Conservation (phyloP, 2,797 vertebrate species). For the Limnodromus scolopaceus region DNA sequence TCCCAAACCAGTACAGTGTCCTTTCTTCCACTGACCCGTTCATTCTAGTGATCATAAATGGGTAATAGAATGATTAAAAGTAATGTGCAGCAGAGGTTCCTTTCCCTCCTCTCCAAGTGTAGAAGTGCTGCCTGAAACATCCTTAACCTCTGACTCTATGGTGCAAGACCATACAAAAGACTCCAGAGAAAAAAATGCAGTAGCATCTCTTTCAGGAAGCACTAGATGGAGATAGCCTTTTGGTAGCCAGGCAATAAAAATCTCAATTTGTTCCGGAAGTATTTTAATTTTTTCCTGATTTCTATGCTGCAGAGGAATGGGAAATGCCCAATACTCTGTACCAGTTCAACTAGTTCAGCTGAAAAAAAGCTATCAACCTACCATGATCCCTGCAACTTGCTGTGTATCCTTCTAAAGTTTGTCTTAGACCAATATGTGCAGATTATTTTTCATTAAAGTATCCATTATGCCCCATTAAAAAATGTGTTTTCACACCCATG, state of each 20-base stretch:
- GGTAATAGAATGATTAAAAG: not conserved
- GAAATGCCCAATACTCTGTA: not conserved
- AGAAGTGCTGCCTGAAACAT: not conserved
- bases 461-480: not conserved
- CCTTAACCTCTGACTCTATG: not conserved
- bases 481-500: not conserved
- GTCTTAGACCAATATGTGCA: not conserved
- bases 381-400: fast-evolving
- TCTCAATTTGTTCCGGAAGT: not conserved
- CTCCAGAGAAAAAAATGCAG: not conserved
- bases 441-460: not conserved
- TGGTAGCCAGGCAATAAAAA: not conserved
- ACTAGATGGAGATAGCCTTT: not conserved
- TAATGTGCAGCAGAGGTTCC: not conserved
- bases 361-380: not conserved
- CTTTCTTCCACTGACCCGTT: not conserved
- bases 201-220: not conserved
- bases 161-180: not conserved
- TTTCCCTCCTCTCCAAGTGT: not conserved
- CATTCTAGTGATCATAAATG: not conserved
- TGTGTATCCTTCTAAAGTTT: not conserved
- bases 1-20: not conserved
- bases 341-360: not conserved
- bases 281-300: not conserved
- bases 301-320: not conserved